Percentiles rank a stretch among this genome's conserved stretches.
These are phyloP conservation scores for Subanguina moxae DNA, from an alignment of 1,140 invertebrate species.

Conservation along the genomic window DNA sequence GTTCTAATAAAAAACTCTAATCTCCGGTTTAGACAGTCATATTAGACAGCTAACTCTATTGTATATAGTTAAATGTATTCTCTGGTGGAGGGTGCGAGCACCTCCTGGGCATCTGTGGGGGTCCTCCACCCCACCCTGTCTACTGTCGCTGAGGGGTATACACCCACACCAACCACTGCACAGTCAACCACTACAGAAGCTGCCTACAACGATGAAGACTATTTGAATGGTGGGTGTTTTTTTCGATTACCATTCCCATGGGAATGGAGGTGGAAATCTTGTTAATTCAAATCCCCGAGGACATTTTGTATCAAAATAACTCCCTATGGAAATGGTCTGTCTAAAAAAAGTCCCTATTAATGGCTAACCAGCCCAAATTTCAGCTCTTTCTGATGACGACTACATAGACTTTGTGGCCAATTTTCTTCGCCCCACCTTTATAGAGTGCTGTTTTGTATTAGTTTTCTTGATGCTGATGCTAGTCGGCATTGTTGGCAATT, in stretches of 20 bases:
- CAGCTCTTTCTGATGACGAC: slow-evolving; percentile 20
- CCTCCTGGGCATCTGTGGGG: not conserved
- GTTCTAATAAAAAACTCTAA: no score
- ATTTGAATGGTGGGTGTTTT: slow-evolving; percentile 1
- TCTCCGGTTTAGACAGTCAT: no score
- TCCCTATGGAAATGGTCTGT: no score
- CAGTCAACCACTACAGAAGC: not conserved
- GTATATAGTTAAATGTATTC: no score
- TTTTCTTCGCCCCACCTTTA: slow-evolving; percentile 25
- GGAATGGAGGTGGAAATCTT: no score
- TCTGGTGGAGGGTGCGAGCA: no score
- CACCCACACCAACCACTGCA: not conserved
- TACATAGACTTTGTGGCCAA: slow-evolving; percentile 34
- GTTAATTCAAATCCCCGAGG: no score
- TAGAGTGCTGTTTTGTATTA: slow-evolving; percentile 24
- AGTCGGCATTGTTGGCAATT: slow-evolving; percentile 27
- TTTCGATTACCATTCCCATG: no score
- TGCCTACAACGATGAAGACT: slow-evolving; percentile 4
- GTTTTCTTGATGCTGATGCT: slow-evolving; percentile 26
- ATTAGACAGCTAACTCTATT: no score
- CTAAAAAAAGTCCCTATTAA: no score
- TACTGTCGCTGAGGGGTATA: not conserved
- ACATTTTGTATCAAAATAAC: no score
- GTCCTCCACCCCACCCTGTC: not conserved
- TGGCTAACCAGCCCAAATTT: no score